phyloP scores from a whole-genome alignment of 2,113 vertebrate species.

The Boulengeromyrus knoepffleri region DNA sequence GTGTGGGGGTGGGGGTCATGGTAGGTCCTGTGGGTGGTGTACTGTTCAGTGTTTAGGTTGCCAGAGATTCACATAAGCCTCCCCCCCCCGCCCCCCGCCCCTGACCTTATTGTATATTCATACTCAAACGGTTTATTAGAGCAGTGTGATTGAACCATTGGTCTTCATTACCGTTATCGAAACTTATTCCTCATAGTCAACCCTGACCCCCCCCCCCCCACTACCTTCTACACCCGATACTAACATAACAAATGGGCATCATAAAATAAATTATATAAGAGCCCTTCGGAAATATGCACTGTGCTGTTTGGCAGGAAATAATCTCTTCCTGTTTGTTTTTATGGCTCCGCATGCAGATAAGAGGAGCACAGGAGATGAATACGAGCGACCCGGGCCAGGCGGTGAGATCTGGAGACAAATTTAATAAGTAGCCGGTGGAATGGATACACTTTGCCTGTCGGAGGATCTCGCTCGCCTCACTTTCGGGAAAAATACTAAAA shows the following conservation, averaged over 20 bases:
- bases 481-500: slow-evolving; percentile 23
- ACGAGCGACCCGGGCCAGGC: not conserved
- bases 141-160: not conserved
- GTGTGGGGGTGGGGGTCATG: not conserved
- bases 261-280: slow-evolving; percentile 12
- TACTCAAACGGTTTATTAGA: not conserved
- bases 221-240: not conserved
- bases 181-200: slow-evolving; percentile 1
- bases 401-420: slow-evolving; percentile 58
- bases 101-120: not conserved
- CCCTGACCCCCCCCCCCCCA: not conserved
- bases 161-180: slow-evolving; percentile 7
- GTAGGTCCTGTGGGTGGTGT: not conserved
- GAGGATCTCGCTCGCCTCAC: slow-evolving; percentile 45
- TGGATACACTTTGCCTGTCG: slow-evolving; percentile 40
- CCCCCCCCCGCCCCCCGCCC: too few species aligned
- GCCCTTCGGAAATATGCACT: not conserved
- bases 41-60: not conserved
- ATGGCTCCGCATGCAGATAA: not conserved
- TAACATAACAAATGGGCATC: slow-evolving; percentile 8
- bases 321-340: slow-evolving; percentile 7
- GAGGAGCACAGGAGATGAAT: not conserved
- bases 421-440: slow-evolving; percentile 58
- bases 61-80: not conserved
- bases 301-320: not conserved